These are phyloP conservation scores for Erynnis tages DNA, from an alignment of 2,888 invertebrate species.

Conservation along the genomic window DNA sequence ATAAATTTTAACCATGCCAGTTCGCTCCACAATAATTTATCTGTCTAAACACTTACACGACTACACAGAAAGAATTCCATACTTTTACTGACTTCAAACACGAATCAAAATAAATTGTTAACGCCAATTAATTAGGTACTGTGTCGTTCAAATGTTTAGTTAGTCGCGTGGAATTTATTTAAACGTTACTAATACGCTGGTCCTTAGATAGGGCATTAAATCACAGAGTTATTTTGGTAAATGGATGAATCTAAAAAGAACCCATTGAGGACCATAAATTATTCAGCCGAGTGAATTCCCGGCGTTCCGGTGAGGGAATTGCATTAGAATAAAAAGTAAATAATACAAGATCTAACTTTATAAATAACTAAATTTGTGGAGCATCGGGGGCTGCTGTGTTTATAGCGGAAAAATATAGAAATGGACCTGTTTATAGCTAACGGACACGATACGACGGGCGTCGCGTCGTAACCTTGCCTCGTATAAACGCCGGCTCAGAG, in stretches of 20 bases:
- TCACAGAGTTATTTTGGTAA: conserved; percentile 35
- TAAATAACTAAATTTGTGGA: conserved; percentile 72
- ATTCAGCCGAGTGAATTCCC: conserved; percentile 39
- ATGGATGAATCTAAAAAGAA: conserved; percentile 32
- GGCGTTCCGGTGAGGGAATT: conserved; percentile 43
- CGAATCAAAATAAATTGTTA: conserved; percentile 6
- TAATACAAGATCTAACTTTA: conserved; percentile 44
- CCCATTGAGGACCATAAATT: conserved; percentile 35
- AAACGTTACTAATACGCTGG: conserved; percentile 22
- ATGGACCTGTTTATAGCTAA: conserved; percentile 37
- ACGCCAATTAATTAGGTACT: conserved; percentile 28
- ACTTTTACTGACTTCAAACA: conserved; percentile 1
- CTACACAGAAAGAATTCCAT: neutral
- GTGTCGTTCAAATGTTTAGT: conserved; percentile 15
- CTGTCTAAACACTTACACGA: neutral
- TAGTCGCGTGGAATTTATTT: conserved; percentile 16
- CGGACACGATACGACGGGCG: conserved; percentile 5
- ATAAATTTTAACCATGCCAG: too few relatives aligned
- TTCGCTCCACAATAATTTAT: too few relatives aligned
- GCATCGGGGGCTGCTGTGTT: conserved; percentile 43
- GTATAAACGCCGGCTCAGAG: too few relatives aligned
- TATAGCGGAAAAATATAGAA: conserved; percentile 59
- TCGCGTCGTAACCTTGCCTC: neutral
- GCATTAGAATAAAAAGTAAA: conserved; percentile 50
- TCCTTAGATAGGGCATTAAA: conserved; percentile 30